These are phyloP conservation scores for Hoplostethus atlanticus DNA, from an alignment of 2,797 vertebrate genomes.

Conservation along the genomic window DNA sequence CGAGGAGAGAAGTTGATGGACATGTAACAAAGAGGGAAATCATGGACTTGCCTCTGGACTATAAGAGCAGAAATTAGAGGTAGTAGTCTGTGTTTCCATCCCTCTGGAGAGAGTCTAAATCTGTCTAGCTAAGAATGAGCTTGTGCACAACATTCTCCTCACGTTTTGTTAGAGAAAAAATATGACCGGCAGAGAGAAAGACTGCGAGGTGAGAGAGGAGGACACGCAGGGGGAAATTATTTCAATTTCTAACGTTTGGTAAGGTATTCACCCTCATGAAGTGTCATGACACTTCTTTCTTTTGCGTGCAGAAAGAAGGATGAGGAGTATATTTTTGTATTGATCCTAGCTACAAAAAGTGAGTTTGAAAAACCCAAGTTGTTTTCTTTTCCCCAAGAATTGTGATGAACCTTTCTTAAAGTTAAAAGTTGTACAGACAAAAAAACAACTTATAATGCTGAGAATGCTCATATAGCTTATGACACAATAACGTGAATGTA, in stretches of 20 bases:
- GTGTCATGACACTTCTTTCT: constrained; percentile 12
- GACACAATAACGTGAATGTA: constrained; percentile 25
- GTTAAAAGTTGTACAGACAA: neutral
- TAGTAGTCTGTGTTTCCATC: constrained; percentile 1
- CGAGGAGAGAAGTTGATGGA: constrained; percentile 16
- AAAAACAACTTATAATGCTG: neutral
- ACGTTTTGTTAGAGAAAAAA: neutral
- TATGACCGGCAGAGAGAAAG: neutral
- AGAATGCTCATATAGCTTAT: neutral
- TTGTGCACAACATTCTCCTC: constrained; percentile 23
- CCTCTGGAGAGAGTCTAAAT: neutral
- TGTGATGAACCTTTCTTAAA: constrained; percentile 12
- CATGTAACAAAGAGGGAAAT: constrained; percentile 16
- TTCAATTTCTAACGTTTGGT: constrained; percentile 42
- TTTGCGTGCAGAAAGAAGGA: constrained; percentile 2
- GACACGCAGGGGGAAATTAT: constrained; percentile 23
- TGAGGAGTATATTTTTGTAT: constrained; percentile 47
- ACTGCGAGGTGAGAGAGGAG: constrained; percentile 14
- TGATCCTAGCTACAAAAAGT: constrained; percentile 32
- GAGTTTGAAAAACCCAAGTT: constrained; percentile 7
- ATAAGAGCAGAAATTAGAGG: constrained; percentile 29
- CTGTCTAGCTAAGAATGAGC: constrained; percentile 10
- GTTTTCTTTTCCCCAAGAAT: constrained; percentile 7
- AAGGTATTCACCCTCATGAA: constrained; percentile 28
- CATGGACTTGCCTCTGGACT: constrained; percentile 29